These are phyloP conservation scores for Conopomorpha cramerella DNA, from an alignment of 1,140 invertebrate genomes.

Conservation along the genomic window DNA sequence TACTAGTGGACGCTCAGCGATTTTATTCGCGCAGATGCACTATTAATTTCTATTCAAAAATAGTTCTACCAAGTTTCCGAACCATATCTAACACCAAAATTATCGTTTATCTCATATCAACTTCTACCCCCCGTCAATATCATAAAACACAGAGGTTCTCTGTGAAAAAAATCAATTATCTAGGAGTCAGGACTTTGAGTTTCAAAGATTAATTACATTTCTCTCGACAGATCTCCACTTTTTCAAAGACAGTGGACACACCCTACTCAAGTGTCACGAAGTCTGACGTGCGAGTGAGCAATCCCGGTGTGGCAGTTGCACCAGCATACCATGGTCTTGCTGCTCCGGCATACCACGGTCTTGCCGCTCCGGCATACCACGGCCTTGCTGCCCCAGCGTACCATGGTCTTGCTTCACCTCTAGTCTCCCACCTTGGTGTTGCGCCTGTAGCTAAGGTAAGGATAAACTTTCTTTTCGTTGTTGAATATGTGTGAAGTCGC, in stretches of 20 bases:
- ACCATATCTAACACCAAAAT: too few relatives aligned
- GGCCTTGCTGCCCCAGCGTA: constrained; percentile 33
- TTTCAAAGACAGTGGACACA: constrained; percentile 68
- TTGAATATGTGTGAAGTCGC: too few relatives aligned
- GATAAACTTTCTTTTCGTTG: not conserved
- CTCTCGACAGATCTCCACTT: constrained; percentile 61
- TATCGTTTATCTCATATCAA: too few relatives aligned
- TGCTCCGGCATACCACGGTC: too few relatives aligned
- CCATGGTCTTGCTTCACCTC: constrained; percentile 53
- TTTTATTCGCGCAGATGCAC: too few relatives aligned
- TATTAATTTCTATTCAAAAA: too few relatives aligned
- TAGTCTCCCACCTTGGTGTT: constrained; percentile 54
- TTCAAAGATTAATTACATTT: constrained; percentile 5
- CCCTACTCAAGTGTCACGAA: constrained; percentile 71
- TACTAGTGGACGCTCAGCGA: too few relatives aligned
- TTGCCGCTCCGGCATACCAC: constrained; percentile 22
- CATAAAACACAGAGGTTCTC: too few relatives aligned
- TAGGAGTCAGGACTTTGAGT: too few relatives aligned
- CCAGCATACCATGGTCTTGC: constrained; percentile 14
- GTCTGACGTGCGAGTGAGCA: constrained; percentile 66
- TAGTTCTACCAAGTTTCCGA: too few relatives aligned
- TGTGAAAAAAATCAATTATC: too few relatives aligned
- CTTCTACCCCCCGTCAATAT: too few relatives aligned
- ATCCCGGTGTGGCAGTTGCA: constrained; percentile 59
- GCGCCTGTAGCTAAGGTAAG: constrained; percentile 38